Base-by-base conservation (phyloP, 2,113 vertebrate genomes). In the Etheostoma cragini region DNA sequence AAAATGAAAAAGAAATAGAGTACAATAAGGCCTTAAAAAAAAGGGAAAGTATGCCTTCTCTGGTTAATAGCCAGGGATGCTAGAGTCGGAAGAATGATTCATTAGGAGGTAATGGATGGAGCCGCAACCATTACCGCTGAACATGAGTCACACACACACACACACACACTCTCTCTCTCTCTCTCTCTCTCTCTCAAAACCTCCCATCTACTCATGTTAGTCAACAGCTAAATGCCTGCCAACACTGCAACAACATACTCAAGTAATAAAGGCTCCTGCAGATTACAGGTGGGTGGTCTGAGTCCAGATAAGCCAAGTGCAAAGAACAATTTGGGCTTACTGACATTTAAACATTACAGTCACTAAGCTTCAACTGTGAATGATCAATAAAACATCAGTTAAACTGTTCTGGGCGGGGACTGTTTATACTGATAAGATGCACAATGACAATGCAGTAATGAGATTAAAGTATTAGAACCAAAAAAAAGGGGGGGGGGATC, bases 361-460 rank as follows among this genome's bases (percentile, higher is more conserved):
- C 73, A 72, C 72, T 82, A 85, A 87, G 82, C 84, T 86, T 87
- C 80, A 85, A 88, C 82, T 13, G 45, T 10, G 26, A 64, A 16
- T 72, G 57, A 81, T 78, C 78, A 68, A 73, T 64, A 47, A 80
- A 56, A 68, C 1, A 6, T 24, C 24, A 11, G 47, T 11, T 52
- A 30, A n/a, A 38, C 16, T 1, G 38, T 22, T 72, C 17, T 0
- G 56, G 56, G 24, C 4, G 33, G 42, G n/a, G 73, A 56, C 26
- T 58, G 63, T 63, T 83, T 47, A 78, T 17, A 21, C 75, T 47
- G 85, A 86, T 80, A 84, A 82, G 52, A 4, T 5, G 5, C 62
- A 63, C 19, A 49, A 8, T 22, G 56, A 65, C 38, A 13, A 22
- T 17, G 33, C n/a, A 6, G 10, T 16, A 8, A 6, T 42, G 15